These are phyloP conservation scores for Neotragus pygmaeus DNA, from an alignment of 2,113 vertebrate genomes.

Conservation along the genomic window DNA sequence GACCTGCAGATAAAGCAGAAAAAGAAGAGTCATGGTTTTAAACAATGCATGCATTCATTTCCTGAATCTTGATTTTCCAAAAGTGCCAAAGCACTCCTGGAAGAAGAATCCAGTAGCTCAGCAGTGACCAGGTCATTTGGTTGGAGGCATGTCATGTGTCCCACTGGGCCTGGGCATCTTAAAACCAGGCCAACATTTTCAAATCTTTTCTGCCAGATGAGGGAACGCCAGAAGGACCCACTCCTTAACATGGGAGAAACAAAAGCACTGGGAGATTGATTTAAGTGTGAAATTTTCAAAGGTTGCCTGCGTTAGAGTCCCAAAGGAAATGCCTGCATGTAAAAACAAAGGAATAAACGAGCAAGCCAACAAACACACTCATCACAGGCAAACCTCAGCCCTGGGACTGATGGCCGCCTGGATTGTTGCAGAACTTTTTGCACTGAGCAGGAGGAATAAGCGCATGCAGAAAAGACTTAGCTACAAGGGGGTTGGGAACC, in stretches of 20 bases:
- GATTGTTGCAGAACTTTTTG: not conserved
- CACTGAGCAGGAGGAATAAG: not conserved
- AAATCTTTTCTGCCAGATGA: constrained; percentile 12
- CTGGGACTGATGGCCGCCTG: not conserved
- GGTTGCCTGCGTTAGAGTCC: not conserved
- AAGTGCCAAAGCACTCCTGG: not conserved
- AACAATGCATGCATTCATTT: not conserved
- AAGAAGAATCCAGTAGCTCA: not conserved
- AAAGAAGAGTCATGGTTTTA: not conserved
- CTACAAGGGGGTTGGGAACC: not conserved
- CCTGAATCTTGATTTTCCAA: constrained; percentile 30
- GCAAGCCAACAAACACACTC: not conserved
- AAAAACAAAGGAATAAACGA: constrained; percentile 5
- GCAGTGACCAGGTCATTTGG: constrained; percentile 5
- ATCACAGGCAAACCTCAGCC: not conserved
- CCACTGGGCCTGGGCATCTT: not conserved
- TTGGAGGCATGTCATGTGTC: constrained; percentile 13
- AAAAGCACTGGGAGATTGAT: not conserved
- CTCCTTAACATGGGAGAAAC: not conserved
- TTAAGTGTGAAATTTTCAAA: constrained; percentile 17
- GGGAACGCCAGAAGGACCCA: not conserved
- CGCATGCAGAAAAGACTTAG: not conserved
- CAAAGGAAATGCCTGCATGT: not conserved
- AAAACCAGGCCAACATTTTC: not conserved
- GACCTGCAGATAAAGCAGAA: not conserved